Percentiles rank a stretch among this genome's conserved stretches.
Evolutionary conservation across 2,888 invertebrate species (phyloP).

Genomic region (Erebia aethiops): DNA sequence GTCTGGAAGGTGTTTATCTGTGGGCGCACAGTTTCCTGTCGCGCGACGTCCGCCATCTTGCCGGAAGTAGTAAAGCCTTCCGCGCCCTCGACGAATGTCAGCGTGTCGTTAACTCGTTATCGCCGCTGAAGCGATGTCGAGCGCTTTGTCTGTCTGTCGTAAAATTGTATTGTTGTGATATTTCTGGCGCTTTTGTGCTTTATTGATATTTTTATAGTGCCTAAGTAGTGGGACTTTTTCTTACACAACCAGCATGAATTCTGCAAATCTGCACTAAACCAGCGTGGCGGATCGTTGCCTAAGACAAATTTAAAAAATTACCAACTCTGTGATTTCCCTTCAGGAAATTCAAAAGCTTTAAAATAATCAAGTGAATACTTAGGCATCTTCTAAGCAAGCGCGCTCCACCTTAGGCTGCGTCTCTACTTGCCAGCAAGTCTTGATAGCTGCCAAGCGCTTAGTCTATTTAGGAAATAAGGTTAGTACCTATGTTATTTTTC

Average conservation of each 20-base stretch:
- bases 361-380: too few species aligned
- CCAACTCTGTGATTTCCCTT: neutral
- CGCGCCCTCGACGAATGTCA: constrained; percentile 62
- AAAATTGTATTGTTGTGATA: constrained; percentile 50
- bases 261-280: too few species aligned
- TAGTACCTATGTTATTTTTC: constrained; percentile 2
- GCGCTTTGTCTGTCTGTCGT: constrained; percentile 44
- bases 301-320: too few species aligned
- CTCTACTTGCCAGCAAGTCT: too few species aligned
- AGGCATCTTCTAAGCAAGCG: too few species aligned
- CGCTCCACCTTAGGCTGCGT: too few species aligned
- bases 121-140: constrained; percentile 48
- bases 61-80: constrained; percentile 83
- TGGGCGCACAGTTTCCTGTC: constrained; percentile 72
- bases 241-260: too few species aligned
- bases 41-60: constrained; percentile 76
- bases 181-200: constrained; percentile 1
- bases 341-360: neutral
- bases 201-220: neutral
- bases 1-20: constrained; percentile 58
- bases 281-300: too few species aligned
- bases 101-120: constrained; percentile 53
- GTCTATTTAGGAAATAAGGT: neutral
- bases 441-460: too few species aligned
- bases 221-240: too few species aligned